Evolutionary conservation across 1,140 invertebrate species (phyloP).

Genomic region (Myzus persicae): DNA sequence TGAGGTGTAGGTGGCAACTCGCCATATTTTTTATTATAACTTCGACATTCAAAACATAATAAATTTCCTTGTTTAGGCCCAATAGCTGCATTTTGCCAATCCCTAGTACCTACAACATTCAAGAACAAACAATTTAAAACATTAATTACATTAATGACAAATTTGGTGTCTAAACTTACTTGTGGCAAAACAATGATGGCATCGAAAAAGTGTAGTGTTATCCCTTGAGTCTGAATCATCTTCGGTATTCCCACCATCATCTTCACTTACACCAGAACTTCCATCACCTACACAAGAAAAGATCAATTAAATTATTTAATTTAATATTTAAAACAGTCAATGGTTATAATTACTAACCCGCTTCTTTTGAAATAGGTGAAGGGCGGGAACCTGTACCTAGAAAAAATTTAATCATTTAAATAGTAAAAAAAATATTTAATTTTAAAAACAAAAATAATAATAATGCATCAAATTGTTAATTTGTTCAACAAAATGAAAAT

Average conservation of each 20-base stretch:
- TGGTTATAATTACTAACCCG: conserved; percentile 61
- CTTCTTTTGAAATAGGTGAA: conserved; percentile 64
- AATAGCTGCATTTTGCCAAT: conserved; percentile 78
- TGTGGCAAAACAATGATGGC: conserved; percentile 69
- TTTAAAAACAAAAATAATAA: background rate
- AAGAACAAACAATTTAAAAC: conserved; percentile 67
- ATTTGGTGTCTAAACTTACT: conserved; percentile 66
- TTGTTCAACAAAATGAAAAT: background rate
- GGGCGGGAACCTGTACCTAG: conserved; percentile 62
- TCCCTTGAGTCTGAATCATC: conserved; percentile 91
- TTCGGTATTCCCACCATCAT: conserved; percentile 93
- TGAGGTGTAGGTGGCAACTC: conserved; percentile 72
- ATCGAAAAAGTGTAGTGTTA: conserved; percentile 65
- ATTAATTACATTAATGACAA: background rate
- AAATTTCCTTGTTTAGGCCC: conserved; percentile 75
- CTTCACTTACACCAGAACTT: conserved; percentile 88
- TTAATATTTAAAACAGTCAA: background rate
- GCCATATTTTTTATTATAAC: conserved; percentile 84
- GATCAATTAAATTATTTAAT: conserved; percentile 23
- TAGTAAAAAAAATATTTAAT: background rate
- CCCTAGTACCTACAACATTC: conserved; percentile 69
- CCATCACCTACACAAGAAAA: conserved; percentile 65
- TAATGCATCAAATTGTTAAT: background rate
- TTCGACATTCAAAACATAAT: conserved; percentile 82
- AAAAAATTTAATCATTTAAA: conserved; percentile 10